phyloP scores from a whole-genome alignment of 2,888 invertebrate genomes.

The Chaetoderma sp. region DNA sequence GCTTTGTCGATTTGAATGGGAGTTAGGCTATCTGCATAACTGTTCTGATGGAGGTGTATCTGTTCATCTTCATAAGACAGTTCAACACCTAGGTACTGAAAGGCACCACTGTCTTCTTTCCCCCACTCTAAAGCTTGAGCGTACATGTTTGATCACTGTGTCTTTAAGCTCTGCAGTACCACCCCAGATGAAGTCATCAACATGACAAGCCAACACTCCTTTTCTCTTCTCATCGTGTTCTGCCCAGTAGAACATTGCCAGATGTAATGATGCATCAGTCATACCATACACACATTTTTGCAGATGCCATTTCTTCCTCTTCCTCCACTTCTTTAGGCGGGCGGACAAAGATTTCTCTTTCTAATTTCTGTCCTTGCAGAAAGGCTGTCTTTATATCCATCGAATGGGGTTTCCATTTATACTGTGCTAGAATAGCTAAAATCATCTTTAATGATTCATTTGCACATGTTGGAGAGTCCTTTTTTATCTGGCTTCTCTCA shows the following conservation, averaged over 20 bases:
- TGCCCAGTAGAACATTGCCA: neutral
- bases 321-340: neutral
- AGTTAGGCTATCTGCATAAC: neutral
- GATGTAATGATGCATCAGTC: neutral
- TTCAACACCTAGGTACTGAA: slow-evolving; percentile 16
- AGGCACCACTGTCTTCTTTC: neutral
- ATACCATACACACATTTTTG: neutral
- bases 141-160: slow-evolving; percentile 3
- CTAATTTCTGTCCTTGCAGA: slow-evolving; percentile 1
- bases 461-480: slow-evolving; percentile 11
- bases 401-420: slow-evolving; percentile 14
- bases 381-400: slow-evolving; percentile 23
- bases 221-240: neutral
- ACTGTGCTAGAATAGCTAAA: slow-evolving; percentile 18
- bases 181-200: neutral
- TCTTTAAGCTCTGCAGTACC: neutral
- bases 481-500: slow-evolving; percentile 3
- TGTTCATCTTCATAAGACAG: neutral
- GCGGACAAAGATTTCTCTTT: neutral
- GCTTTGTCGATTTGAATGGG: neutral
- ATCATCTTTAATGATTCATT: slow-evolving; percentile 12
- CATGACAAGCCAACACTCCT: neutral
- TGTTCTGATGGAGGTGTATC: neutral
- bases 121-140: slow-evolving; percentile 6
- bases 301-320: neutral